Evolutionary conservation across 64 coral and sea anemone species (phyloP).

Genomic region (Cladopsammia gracilis): DNA sequence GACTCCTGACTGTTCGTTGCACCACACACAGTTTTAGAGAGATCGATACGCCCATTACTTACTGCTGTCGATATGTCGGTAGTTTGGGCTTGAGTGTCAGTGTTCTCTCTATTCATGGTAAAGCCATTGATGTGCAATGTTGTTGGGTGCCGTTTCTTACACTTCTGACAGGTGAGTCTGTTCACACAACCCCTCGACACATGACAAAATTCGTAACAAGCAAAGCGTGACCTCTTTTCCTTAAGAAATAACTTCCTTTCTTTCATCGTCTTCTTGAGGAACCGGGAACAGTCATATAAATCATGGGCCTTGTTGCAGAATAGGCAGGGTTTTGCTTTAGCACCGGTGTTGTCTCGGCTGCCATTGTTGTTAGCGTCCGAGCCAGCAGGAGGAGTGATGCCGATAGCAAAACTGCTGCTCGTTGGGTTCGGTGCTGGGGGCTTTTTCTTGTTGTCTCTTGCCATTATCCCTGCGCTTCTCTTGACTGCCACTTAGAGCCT

Average conservation of each 20-base stretch:
- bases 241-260: slow-evolving; percentile 44
- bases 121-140: too few species aligned
- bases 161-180: slow-evolving; percentile 41
- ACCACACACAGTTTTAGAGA: not conserved
- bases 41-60: slow-evolving; percentile 12
- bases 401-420: not conserved
- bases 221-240: slow-evolving; percentile 49
- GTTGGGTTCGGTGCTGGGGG: too few species aligned
- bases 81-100: too few species aligned
- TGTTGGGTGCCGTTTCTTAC: too few species aligned
- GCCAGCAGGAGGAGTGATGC: not conserved
- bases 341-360: not conserved
- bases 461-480: not conserved
- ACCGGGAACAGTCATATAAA: slow-evolving; percentile 45
- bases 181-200: slow-evolving; percentile 26
- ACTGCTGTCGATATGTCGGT: too few species aligned
- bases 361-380: not conserved
- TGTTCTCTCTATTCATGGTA: too few species aligned
- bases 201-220: slow-evolving; percentile 35
- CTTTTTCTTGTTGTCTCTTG: not conserved
- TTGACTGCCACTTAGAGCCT: slow-evolving; percentile 4
- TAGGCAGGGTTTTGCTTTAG: not conserved
- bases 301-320: slow-evolving; percentile 55
- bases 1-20: not conserved
- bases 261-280: slow-evolving; percentile 9